A percentile compares a stretch with the other conserved stretches of the same genome.
Evolutionary conservation across 2,888 invertebrate species (phyloP).

Genomic region (Quadriops clusia): DNA sequence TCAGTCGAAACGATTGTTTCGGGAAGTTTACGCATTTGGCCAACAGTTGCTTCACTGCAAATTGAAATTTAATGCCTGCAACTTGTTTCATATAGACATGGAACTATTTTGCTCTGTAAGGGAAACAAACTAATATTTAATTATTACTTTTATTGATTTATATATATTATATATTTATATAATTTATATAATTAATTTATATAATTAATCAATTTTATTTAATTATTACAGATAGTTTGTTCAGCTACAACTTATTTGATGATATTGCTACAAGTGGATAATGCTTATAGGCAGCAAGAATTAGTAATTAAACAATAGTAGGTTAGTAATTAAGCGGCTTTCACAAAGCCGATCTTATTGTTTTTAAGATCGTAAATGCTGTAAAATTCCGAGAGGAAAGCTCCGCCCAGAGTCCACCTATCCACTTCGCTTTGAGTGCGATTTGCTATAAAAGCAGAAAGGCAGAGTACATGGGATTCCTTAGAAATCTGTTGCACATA

Average conservation of each 20-base stretch:
- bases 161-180: conserved; percentile 2
- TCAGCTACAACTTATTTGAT: conserved; percentile 16
- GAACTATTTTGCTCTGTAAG: conserved; percentile 13
- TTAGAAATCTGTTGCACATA: conserved; percentile 43
- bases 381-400: conserved; percentile 39
- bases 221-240: conserved; percentile 13
- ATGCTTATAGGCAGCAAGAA: conserved; percentile 14
- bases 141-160: background rate
- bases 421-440: conserved; percentile 17
- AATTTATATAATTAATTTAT: too few relatives aligned
- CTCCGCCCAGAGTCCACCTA: conserved; percentile 38
- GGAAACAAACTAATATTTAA: too few relatives aligned
- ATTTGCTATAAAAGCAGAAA: conserved; percentile 35
- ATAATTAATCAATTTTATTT: too few relatives aligned
- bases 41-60: conserved; percentile 18
- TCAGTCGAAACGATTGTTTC: too few relatives aligned
- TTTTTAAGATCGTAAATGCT: conserved; percentile 37
- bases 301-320: too few relatives aligned
- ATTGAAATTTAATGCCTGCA: conserved; percentile 15
- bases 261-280: conserved; percentile 16
- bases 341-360: conserved; percentile 34
- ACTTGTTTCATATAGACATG: conserved; percentile 15
- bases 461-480: conserved; percentile 30
- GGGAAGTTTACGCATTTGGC: conserved; percentile 13
- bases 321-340: conserved; percentile 28